Base-by-base conservation (phyloP, 2,113 vertebrate species). In the Tinamus guttatus region DNA sequence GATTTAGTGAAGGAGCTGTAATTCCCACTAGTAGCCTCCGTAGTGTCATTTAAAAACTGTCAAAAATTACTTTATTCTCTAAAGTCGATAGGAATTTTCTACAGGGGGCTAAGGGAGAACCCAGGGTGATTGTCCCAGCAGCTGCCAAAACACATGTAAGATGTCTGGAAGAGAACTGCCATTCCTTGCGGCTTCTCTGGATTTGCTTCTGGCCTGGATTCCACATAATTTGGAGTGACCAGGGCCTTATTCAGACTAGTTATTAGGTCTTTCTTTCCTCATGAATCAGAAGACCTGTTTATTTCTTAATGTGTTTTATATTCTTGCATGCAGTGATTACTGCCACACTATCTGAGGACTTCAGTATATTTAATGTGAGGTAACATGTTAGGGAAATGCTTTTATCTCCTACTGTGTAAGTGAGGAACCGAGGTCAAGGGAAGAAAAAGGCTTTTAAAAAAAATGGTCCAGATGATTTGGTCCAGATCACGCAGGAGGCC, bases 361-460 rank as follows among this genome's bases (percentile, higher is more conserved):
- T 87, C 75, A 80, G 30, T 40, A 69, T 2, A 6, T 71, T 87
- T 1, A 59, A 30, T 69, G 40, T 20, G 43, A 13, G 41, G 36
- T 52, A 76, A 49, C 8, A 4, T 70, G 25, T 64, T 69, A 45
- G 40, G n/a, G 32, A 94, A 93, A 32, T 82, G 40, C 18, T 78
- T 11, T 89, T 87, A 51, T 74, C 77, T 80, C 65, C 58, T 60
- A 52, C 81, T 97, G 87, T 93, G 30, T 94, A 91, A 97, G 89
- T 92, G 85, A 87, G 38, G 43, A 92, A 47, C 5, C 3, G 75
- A 88, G 17, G 21, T 41, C 75, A 25, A 15, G 34, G 40, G 52
- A 91, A 78, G 28, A 62, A 70, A 85, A 82, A 91, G 32, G 12
- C 41, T 36, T 63, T 4, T 16, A 65, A 83, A 49, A 82, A 69